Evolutionary conservation across 2,113 vertebrate species (phyloP).

Genomic region (Mirza zaza): DNA sequence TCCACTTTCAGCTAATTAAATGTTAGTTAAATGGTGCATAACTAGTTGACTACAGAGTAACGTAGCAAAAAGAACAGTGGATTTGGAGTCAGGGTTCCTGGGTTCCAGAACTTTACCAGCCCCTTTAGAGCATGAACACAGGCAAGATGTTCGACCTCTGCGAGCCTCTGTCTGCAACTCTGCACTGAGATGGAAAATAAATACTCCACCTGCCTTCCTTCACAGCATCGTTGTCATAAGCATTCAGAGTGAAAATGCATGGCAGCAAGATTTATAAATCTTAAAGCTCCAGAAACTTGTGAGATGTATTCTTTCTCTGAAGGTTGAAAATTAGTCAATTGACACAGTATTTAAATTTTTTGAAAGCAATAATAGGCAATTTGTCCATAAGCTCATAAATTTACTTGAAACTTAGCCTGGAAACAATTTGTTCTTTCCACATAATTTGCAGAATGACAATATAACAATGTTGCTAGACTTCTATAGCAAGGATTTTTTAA

Average conservation of each 20-base stretch:
- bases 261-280: constrained; percentile 6
- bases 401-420: constrained; percentile 68
- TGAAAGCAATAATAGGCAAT: constrained; percentile 69
- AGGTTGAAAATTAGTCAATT: constrained; percentile 64
- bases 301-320: constrained; percentile 38
- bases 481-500: constrained; percentile 55
- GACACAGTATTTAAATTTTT: constrained; percentile 62
- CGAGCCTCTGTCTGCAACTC: neutral
- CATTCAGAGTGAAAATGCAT: neutral
- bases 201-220: neutral
- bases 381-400: constrained; percentile 73
- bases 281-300: constrained; percentile 29
- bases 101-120: constrained; percentile 17
- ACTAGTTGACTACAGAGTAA: constrained; percentile 62
- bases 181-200: neutral
- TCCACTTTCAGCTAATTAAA: constrained; percentile 76
- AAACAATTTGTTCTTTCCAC: constrained; percentile 70
- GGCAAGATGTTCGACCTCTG: neutral
- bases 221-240: neutral
- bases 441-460: constrained; percentile 70
- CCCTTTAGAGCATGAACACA: neutral
- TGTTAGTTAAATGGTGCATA: constrained; percentile 72
- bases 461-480: constrained; percentile 53
- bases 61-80: constrained; percentile 37
- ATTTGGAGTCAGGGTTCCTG: constrained; percentile 27